Conservation (phyloP, 1,140 invertebrate species). For the Drosophila takahashii region DNA sequence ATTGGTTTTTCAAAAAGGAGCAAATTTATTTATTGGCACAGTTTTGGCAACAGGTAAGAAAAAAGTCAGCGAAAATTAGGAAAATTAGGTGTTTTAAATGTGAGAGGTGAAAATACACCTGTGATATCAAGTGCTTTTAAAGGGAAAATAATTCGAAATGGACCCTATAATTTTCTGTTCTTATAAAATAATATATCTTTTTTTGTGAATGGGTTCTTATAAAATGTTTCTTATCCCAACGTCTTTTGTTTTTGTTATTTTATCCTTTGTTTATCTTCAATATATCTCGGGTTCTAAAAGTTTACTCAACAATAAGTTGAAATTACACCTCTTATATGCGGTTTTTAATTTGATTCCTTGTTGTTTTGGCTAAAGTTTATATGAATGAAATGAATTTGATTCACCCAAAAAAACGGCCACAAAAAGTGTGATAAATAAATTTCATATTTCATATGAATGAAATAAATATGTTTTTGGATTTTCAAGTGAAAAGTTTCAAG, state of each 20-base stretch:
- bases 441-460: no score
- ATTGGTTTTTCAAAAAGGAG: slow-evolving; percentile 97
- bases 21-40: slow-evolving; percentile 95
- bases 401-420: background rate
- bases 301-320: background rate
- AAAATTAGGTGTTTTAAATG: background rate
- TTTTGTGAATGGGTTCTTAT: no score
- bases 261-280: background rate
- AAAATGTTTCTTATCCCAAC: no score
- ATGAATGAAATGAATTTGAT: slow-evolving; percentile 10
- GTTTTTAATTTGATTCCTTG: background rate
- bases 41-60: slow-evolving; percentile 96
- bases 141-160: no score
- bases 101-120: no score
- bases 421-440: background rate
- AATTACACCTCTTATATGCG: slow-evolving; percentile 1
- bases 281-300: background rate
- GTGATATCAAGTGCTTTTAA: no score
- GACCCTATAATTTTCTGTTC: no score
- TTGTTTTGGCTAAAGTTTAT: background rate
- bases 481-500: background rate
- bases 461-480: no score
- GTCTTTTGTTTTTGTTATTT: no score
- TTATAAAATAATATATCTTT: no score
- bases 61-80: background rate